These are phyloP conservation scores for Acanthoscelides obtectus DNA, from an alignment of 2,888 invertebrate genomes.

Conservation along the genomic window DNA sequence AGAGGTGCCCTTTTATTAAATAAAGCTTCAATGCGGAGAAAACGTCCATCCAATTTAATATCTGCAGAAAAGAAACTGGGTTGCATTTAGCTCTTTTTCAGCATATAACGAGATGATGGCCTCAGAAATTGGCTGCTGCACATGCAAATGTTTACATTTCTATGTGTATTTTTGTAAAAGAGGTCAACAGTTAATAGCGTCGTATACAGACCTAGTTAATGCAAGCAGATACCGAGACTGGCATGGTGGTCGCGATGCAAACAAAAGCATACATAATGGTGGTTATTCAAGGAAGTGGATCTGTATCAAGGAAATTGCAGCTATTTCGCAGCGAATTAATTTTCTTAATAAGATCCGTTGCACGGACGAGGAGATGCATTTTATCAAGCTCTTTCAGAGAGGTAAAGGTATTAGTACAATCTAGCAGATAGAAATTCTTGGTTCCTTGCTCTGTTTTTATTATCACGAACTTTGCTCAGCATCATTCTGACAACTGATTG, in stretches of 20 bases:
- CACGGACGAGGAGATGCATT: not conserved
- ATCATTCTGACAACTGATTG: no score
- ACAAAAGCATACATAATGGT: not conserved
- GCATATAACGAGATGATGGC: not conserved
- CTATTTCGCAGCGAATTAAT: not conserved
- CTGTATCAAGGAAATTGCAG: not conserved
- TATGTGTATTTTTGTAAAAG: not conserved
- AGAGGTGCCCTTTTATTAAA: no score
- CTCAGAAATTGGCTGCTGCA: not conserved
- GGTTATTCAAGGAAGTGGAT: not conserved
- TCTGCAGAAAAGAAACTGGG: not conserved
- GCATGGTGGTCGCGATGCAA: not conserved
- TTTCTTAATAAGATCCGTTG: not conserved
- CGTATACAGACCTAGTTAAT: not conserved
- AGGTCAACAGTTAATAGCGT: not conserved
- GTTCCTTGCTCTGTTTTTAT: no score
- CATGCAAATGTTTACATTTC: not conserved
- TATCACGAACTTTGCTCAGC: no score
- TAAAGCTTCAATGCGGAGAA: not conserved
- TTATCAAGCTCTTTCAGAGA: no score
- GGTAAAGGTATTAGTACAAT: no score
- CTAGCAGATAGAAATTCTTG: no score
- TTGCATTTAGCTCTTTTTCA: not conserved
- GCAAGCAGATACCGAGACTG: not conserved
- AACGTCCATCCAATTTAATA: not conserved